These are phyloP conservation scores for Alsophila aescularia DNA, from an alignment of 2,888 invertebrate genomes.

Conservation along the genomic window DNA sequence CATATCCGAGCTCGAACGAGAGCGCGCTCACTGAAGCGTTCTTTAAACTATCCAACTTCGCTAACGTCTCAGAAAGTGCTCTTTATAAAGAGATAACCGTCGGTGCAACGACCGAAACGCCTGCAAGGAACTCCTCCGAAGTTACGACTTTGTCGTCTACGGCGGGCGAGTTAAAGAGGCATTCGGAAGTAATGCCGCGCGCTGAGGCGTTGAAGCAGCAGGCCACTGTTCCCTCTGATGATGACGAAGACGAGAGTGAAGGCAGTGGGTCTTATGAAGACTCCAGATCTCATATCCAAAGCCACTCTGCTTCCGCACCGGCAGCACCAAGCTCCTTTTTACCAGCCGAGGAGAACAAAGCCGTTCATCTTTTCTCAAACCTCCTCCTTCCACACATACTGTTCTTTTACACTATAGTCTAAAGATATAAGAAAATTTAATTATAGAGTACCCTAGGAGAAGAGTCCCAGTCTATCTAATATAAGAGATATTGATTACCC, in stretches of 20 bases:
- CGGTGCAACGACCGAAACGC: slow-evolving; percentile 29
- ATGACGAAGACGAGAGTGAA: slow-evolving; percentile 75
- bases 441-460: slow-evolving; percentile 24
- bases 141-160: slow-evolving; percentile 36
- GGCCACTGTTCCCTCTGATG: slow-evolving; percentile 70
- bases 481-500: slow-evolving; percentile 49
- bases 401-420: slow-evolving; percentile 45
- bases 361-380: slow-evolving; percentile 32
- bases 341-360: slow-evolving; percentile 66
- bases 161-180: slow-evolving; percentile 34
- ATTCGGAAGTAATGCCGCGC: slow-evolving; percentile 48
- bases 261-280: slow-evolving; percentile 73
- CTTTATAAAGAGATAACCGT: slow-evolving; percentile 57
- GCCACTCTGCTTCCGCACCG: slow-evolving; percentile 65
- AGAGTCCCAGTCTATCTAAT: slow-evolving; percentile 31
- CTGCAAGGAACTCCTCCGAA: slow-evolving; percentile 39
- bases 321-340: slow-evolving; percentile 73
- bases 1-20: slow-evolving; percentile 47
- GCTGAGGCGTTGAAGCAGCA: slow-evolving; percentile 71
- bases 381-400: slow-evolving; percentile 28
- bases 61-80: slow-evolving; percentile 53
- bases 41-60: slow-evolving; percentile 55
- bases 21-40: slow-evolving; percentile 52
- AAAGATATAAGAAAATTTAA: slow-evolving; percentile 29
- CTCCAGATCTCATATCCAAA: slow-evolving; percentile 44